A percentile compares a stretch with the other conserved stretches of the same genome.
These are phyloP conservation scores for Lathamus discolor DNA, from an alignment of 2,113 vertebrate species.

Conservation along the genomic window DNA sequence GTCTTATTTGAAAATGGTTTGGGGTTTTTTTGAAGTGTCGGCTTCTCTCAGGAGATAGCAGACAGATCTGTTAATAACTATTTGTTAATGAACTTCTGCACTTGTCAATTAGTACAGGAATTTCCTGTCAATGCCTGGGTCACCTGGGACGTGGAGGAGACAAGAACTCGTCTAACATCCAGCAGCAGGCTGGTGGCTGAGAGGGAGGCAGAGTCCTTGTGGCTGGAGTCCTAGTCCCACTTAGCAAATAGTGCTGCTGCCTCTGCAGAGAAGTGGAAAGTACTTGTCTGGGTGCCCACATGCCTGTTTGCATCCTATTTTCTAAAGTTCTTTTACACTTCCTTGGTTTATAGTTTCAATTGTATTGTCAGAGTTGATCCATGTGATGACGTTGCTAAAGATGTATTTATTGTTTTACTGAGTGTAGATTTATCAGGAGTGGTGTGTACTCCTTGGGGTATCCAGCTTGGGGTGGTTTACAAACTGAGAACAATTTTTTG, in stretches of 20 bases:
- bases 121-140: neutral
- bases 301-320: neutral
- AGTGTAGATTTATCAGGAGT: neutral
- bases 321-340: neutral
- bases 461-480: neutral
- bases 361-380: neutral
- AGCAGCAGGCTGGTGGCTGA: neutral
- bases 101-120: neutral
- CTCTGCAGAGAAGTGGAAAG: neutral
- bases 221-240: neutral
- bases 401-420: neutral
- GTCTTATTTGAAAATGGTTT: neutral
- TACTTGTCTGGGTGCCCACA: neutral
- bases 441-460: fast-evolving
- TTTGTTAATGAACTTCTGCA: neutral
- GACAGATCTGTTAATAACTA: neutral
- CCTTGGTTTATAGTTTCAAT: neutral
- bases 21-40: neutral
- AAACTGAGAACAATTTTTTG: neutral
- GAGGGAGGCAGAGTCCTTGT: neutral
- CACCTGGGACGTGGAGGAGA: neutral
- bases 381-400: neutral
- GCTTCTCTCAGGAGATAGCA: neutral
- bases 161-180: neutral
- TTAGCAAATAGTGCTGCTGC: neutral